Base-by-base conservation (phyloP, 2,888 invertebrate genomes). In the Ectropis crepuscularia region DNA sequence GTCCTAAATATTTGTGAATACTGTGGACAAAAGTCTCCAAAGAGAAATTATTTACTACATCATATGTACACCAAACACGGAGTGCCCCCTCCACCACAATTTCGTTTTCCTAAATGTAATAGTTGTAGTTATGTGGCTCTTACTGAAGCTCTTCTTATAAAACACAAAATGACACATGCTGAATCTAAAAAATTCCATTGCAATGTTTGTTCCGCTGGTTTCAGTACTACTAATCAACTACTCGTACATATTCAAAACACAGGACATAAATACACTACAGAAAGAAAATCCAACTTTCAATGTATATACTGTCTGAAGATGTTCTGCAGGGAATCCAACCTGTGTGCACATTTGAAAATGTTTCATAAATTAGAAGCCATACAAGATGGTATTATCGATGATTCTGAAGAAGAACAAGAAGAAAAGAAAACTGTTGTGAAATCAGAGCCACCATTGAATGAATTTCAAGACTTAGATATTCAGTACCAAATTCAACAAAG, bases 31-130 rank as follows among this genome's bases (percentile, higher is more conserved):
- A 95, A 95, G 76, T 96, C 96, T 28, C 89, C 91, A 1, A 96
- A 96, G 76, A 94, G 96, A 70, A 96, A 96, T 73, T 94, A 96
- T 68, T 90, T 97, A 65, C 89, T 96, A 76, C 96, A 97, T 82
- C 98, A 98, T 82, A 88, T 96, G 81, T 96, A 96, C 74, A 95
- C 95, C 0, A 96, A 96, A 77, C 98, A 98, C 88, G 95, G 95
- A 64, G 93, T 97, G 42, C 94, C 95, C 10, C 96, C 96, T 6
- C 95, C 96, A 2, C 88, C 95, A 53, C 93, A 94, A 55, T 95
- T 95, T 81, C 92, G 93, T 61, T 97, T 97, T 80, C 97, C 97
- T 0, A 96, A 96, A 81, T 98, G 98, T 82, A 94, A 95, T 63
- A 88, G 94, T 54, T 98, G 98, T 79, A 94, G 94, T 41, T 96